Evolutionary conservation across 2,797 vertebrate genomes (phyloP), one percentile per base, ranked within the genome.

Genomic region (Garrulus glandarius): DNA sequence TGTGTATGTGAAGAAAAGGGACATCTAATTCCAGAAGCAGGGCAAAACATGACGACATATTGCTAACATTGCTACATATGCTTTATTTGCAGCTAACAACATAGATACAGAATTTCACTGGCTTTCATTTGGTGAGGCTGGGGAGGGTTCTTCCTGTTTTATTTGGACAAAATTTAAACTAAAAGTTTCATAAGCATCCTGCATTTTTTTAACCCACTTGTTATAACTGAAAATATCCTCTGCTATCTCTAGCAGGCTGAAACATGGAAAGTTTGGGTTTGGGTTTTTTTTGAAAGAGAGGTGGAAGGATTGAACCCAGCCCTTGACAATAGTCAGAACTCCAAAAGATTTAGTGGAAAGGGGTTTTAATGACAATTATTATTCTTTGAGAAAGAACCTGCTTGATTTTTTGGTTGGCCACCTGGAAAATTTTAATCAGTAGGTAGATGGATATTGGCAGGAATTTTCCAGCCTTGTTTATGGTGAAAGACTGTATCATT

Each of bases 261-360:
- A 85, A 68, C 3, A 1, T 49, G 20, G 9, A 76, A 90, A 68
- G 3, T 29, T 49, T 12, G 8, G 5, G 15, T 7, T 69, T 53
- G 7, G 7, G 0, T 0, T 18, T 37, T 59, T 43, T 60, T 29
- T 18, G 1, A 47, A 84, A 43, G 22, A 39, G 4, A 2, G 0
- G 0, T n/a, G 8, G 6, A 17, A 23, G 8, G 3, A 71, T 52
- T 72, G 9, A 29, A 61, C 61, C 4, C 5, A 47, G 4, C 1
- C n/a, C 6, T 64, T 72, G 23, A 9, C 5, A n/a, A 67, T 22
- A 50, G 24, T 72, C 17, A 69, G 21, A 80, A 65, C 2, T 36
- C 29, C n/a, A 39, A 75, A 22, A 52, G 57, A 52, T 60, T 76
- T 44, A 60, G 13, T 37, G 4, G 10, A 80, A 65, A 57, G 9